Base-by-base conservation (phyloP, 53 echinoderm and acorn worm species). In the Holothuria scabra region DNA sequence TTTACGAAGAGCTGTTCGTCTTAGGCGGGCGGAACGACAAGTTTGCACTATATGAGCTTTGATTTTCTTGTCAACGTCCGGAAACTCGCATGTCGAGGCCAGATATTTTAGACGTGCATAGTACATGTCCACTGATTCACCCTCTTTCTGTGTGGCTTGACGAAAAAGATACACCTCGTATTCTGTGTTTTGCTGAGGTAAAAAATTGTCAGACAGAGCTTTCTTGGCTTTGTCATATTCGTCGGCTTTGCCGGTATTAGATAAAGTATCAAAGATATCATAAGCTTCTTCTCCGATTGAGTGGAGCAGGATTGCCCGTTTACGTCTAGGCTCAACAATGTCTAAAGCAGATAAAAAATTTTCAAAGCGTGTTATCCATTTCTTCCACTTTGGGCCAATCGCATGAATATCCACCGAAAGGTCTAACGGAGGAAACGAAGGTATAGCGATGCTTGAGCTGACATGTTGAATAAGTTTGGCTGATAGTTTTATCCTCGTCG, bases 51-150 rank as follows among this genome's bases (percentile, higher is more conserved):
- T 57, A 20, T 57, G 58, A 12, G 58, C 58, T 20, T 57, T 57
- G 58, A 57, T 57, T 20, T 57, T 20, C 12, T 57, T 57, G 58
- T 57, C 66, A 3, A 66, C 28, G 67, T 87, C 61, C 57, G 59
- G 30, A 76, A 83, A n/a, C n/a, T n/a, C n/a, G n/a, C n/a, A n/a
- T n/a, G n/a, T n/a, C n/a, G n/a, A n/a, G n/a, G n/a, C n/a, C 34
- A 49, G 44, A 32, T 34, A 31, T 19, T 64, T 2, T 28, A 88
- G 59, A 28, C 85, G 68, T 2, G 83, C 80, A 26, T 35, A 79
- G 28, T 64, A 89, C 37, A 55, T 46, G 41, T 85, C 85, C 20
- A 89, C 68, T 20, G 56, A 67, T 62, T 89, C 89, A 59, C 59
- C 28, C 59, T 29, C 7, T 29, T 19, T 18, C n/a, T n/a, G n/a